Evolutionary conservation across 2,888 invertebrate genomes (phyloP).

Genomic region (Heteropelma amictum): DNA sequence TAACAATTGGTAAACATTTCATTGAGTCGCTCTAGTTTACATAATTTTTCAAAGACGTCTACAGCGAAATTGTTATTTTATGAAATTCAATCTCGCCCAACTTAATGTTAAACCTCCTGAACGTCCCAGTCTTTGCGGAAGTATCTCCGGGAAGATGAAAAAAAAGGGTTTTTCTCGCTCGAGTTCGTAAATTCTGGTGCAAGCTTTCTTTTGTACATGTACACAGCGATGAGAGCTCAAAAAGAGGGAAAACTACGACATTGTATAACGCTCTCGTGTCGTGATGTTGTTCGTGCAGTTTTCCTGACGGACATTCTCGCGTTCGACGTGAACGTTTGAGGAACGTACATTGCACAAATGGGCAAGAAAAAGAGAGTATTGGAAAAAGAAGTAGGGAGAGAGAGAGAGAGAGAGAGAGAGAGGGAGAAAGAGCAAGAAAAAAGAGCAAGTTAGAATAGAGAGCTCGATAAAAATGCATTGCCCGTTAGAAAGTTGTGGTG

Average conservation of each 20-base stretch:
- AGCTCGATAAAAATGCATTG: slow-evolving; percentile 54
- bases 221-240: slow-evolving; percentile 7
- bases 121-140: too few relatives aligned
- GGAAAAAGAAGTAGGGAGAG: slow-evolving; percentile 31
- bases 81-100: too few relatives aligned
- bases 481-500: slow-evolving; percentile 50
- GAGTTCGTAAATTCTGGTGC: slow-evolving; percentile 20
- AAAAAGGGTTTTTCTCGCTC: slow-evolving; percentile 4
- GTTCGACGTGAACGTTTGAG: slow-evolving; percentile 11
- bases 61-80: too few relatives aligned
- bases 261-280: slow-evolving; percentile 37
- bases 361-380: slow-evolving; percentile 7
- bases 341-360: slow-evolving; percentile 6
- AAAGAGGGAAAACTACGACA: slow-evolving; percentile 42
- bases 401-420: slow-evolving; percentile 38
- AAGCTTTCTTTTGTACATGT: slow-evolving; percentile 26
- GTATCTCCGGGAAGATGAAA: not conserved
- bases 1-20: too few relatives aligned
- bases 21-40: too few relatives aligned
- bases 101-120: too few relatives aligned
- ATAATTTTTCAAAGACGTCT: too few relatives aligned
- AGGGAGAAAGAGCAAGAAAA: slow-evolving; percentile 17
- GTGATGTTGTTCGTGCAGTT: slow-evolving; percentile 25
- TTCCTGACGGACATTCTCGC: slow-evolving; percentile 33
- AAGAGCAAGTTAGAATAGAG: slow-evolving; percentile 31